Evolutionary conservation across 1,140 invertebrate genomes (phyloP).

Genomic region (Hydropsyche tenuis): DNA sequence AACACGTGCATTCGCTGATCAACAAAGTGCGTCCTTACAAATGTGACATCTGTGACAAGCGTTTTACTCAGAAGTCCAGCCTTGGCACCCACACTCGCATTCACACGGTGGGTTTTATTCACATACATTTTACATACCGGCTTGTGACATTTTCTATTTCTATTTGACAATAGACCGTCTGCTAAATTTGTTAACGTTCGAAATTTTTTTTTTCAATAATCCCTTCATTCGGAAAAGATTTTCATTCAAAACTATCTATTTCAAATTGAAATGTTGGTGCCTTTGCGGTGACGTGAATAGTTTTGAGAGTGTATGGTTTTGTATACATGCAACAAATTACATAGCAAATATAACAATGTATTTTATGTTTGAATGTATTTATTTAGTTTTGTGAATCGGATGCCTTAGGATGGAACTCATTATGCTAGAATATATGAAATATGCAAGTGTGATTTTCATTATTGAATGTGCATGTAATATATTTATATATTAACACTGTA

Average conservation of each 20-base stretch:
- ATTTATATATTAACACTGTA: neutral
- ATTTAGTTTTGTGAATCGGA: conserved; percentile 20
- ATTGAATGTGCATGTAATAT: conserved; percentile 1
- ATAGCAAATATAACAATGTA: neutral
- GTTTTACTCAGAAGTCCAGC: conserved; percentile 80
- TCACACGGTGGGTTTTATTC: conserved; percentile 72
- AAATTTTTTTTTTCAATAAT: too few relatives aligned
- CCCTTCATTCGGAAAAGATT: too few relatives aligned
- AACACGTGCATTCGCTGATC: conserved; percentile 66
- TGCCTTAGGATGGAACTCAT: conserved; percentile 10
- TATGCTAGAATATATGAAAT: conserved; percentile 20
- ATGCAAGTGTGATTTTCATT: neutral
- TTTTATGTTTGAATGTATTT: conserved; percentile 1
- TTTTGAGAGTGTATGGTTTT: conserved; percentile 46
- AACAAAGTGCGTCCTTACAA: conserved; percentile 74
- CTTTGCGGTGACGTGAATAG: conserved; percentile 49
- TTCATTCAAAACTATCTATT: conserved; percentile 26
- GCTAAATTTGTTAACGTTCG: too few relatives aligned
- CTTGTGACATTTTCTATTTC: conserved; percentile 9
- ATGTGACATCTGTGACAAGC: conserved; percentile 78
- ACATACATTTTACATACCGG: conserved; percentile 30
- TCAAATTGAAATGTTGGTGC: conserved; percentile 39
- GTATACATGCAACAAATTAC: neutral
- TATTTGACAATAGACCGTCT: neutral
- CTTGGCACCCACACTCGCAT: conserved; percentile 84